A percentile compares a stretch with the other conserved stretches of the same genome.
Evolutionary conservation across 2,888 invertebrate species (phyloP).

Genomic region (Ectobius pallidus): DNA sequence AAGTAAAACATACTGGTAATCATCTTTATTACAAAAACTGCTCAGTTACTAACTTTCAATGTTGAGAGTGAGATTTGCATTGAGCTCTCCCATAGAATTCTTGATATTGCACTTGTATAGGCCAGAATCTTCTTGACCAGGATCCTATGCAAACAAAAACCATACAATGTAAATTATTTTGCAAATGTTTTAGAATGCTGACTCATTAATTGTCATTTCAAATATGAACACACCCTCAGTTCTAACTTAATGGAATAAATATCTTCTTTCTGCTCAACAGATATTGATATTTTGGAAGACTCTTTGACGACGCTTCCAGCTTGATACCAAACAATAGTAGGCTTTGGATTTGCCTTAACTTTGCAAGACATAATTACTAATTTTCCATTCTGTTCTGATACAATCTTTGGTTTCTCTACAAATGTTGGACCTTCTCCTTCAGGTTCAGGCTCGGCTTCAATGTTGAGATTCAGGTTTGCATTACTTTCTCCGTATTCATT

Average conservation of each 20-base stretch:
- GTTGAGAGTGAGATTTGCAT: constrained; percentile 95
- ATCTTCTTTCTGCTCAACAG: constrained; percentile 75
- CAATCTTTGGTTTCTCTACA: constrained; percentile 86
- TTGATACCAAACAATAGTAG: constrained; percentile 82
- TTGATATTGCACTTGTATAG: constrained; percentile 98
- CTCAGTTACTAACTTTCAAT: constrained; percentile 87
- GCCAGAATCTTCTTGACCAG: constrained; percentile 94
- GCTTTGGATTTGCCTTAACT: constrained; percentile 81
- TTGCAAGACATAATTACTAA: constrained; percentile 87
- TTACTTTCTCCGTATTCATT: constrained; percentile 97
- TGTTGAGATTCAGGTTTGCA: constrained; percentile 94
- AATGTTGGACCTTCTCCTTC: constrained; percentile 95
- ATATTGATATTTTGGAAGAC: constrained; percentile 75
- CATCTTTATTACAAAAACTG: background rate
- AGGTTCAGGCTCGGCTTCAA: constrained; percentile 94
- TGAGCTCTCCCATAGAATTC: constrained; percentile 94
- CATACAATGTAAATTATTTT: too few species aligned
- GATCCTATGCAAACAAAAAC: constrained; percentile 65
- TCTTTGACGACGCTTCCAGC: constrained; percentile 81
- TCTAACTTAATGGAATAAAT: constrained; percentile 87
- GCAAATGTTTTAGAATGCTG: too few species aligned
- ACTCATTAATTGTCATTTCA: too few species aligned
- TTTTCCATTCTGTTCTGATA: constrained; percentile 80
- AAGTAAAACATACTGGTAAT: constrained; percentile 10
- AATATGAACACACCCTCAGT: constrained; percentile 60